Evolutionary conservation across 30 jellyfish, hydroid and myxozoan genomes (phyloP), one percentile per base, ranked within the genome.

Genomic region (Calvadosia cruxmelitensis): DNA sequence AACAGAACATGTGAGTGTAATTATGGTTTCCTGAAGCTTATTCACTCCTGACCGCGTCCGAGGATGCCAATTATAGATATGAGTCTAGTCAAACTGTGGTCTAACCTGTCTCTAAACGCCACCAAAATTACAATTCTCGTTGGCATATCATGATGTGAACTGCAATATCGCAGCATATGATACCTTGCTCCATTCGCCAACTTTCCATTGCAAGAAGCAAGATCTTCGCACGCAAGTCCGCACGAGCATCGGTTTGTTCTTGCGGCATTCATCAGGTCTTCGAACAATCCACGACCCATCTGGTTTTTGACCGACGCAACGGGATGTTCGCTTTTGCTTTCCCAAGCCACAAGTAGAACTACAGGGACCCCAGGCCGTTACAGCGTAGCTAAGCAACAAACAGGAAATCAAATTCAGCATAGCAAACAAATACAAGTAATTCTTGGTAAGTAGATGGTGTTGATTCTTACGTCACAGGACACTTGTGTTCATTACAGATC

Each of bases 281-380:
- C 65, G 42, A 5, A 57, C 62, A 2, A 34, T 33, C 96, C 94
- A 86, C 53, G 34, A 26, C 33, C 94, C 96, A 64, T 86, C 80
- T 33, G 33, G 71, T 29, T 71, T 51, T 51, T 68, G 93, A 0
- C 72, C 83, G 29, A 50, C 49, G 34, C 96, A 86, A 3, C 52
- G 73, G 0, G 85, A 72, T 30, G 50, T 49, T 34, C 96, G 69
- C 33, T 66, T 81, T 48, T 78, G 74, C 29, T 92, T 68, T 20
- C 96, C 96, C 0, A 73, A 31, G 42, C 96, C 96, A 75, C 96
- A 86, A 5, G 94, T 68, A 2, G 74, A 62, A 66, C 96, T 86
- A 82, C 96, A 86, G 27, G 73, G 0, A 0, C 91, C 63, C 96
- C 96, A 86, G 2, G 71, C 73, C 28, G 92, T 78, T 2, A 79